Evolutionary conservation across 2,888 invertebrate species (phyloP).

Genomic region (Acholoe squamosa): DNA sequence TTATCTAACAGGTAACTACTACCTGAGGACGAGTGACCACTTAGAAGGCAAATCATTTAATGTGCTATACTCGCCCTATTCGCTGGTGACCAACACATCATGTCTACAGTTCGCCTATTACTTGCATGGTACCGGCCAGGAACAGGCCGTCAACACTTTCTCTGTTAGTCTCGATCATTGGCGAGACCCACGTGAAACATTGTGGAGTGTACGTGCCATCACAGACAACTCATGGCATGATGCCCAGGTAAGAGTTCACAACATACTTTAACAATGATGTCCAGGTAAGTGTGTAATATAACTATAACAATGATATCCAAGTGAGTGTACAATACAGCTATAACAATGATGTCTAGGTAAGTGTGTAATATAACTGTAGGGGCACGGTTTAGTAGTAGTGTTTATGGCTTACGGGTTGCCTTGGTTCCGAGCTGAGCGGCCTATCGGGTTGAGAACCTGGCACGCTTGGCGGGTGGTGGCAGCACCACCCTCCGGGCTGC

Average conservation of each 20-base stretch:
- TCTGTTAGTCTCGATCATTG: slow-evolving; percentile 26
- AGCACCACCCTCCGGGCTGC: too few species aligned
- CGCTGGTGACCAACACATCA: slow-evolving; percentile 65
- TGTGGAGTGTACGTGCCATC: slow-evolving; percentile 68
- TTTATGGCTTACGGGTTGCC: too few species aligned
- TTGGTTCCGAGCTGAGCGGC: too few species aligned
- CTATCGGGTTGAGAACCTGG: too few species aligned
- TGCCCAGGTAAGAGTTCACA: slow-evolving; percentile 65
- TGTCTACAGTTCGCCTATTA: slow-evolving; percentile 69
- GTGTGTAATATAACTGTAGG: too few species aligned
- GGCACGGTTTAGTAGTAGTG: too few species aligned
- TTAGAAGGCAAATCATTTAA: slow-evolving; percentile 64
- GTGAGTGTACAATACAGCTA: too few species aligned
- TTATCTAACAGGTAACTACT: slow-evolving; percentile 67
- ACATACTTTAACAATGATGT: too few species aligned
- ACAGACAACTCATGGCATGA: slow-evolving; percentile 68
- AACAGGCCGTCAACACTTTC: slow-evolving; percentile 16
- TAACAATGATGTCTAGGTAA: too few species aligned
- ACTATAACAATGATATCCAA: too few species aligned
- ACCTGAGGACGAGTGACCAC: slow-evolving; percentile 67
- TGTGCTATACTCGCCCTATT: slow-evolving; percentile 63
- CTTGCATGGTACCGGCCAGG: background rate
- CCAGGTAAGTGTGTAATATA: too few species aligned
- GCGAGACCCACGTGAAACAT: slow-evolving; percentile 47
- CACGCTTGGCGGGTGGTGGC: too few species aligned